These are phyloP conservation scores for Drosophila anomalata DNA, from an alignment of 2,888 invertebrate species.

Conservation along the genomic window DNA sequence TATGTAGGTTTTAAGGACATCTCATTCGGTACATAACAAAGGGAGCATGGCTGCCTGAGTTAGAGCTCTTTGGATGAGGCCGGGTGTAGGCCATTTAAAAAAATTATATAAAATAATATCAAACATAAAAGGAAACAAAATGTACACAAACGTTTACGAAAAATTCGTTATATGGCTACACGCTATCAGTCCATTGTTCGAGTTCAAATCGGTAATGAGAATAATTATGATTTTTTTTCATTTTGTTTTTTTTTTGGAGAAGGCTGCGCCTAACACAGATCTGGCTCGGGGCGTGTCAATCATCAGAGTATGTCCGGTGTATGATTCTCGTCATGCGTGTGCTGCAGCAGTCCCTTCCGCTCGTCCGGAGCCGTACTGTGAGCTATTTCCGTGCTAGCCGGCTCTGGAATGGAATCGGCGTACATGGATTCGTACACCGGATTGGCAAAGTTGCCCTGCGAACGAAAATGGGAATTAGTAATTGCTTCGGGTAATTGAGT, in stretches of 20 bases:
- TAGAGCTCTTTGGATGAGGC: slow-evolving; percentile 64
- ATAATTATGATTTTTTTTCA: slow-evolving; percentile 27
- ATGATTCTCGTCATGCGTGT: slow-evolving; percentile 84
- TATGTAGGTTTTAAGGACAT: slow-evolving; percentile 57
- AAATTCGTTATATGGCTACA: slow-evolving; percentile 78
- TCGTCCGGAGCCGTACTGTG: slow-evolving; percentile 84
- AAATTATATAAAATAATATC: slow-evolving; percentile 27
- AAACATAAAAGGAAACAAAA: slow-evolving; percentile 49
- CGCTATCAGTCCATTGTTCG: slow-evolving; percentile 78
- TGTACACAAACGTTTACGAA: slow-evolving; percentile 57
- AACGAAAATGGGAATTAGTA: slow-evolving; percentile 22
- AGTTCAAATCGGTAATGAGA: slow-evolving; percentile 70
- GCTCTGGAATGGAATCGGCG: slow-evolving; percentile 83
- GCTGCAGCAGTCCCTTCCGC: slow-evolving; percentile 85
- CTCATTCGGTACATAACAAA: slow-evolving; percentile 49
- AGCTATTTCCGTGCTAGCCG: slow-evolving; percentile 76
- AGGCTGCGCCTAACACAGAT: slow-evolving; percentile 71
- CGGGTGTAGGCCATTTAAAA: slow-evolving; percentile 14
- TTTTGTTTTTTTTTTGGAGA: slow-evolving; percentile 2
- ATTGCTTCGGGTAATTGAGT: background rate
- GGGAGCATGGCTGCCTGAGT: slow-evolving; percentile 54
- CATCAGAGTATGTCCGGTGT: slow-evolving; percentile 84
- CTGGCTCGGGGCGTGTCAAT: slow-evolving; percentile 70
- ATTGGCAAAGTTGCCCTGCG: slow-evolving; percentile 91
- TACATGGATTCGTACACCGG: slow-evolving; percentile 94